Base-by-base conservation (phyloP, 1,140 invertebrate genomes). In the Leptonema lineaticorne region DNA sequence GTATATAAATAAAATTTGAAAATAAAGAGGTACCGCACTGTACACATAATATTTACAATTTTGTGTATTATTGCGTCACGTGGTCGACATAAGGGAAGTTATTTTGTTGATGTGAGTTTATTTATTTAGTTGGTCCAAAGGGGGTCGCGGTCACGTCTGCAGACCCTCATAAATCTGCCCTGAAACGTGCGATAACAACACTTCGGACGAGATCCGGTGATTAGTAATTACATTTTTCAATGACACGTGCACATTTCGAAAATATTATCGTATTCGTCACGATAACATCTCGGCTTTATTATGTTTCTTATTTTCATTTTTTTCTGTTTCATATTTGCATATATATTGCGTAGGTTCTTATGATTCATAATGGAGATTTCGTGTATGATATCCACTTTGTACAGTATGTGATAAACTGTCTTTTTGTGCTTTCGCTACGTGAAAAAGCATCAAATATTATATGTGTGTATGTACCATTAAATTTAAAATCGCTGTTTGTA, bases 181-280 rank as follows among this genome's bases (percentile, higher is more conserved):
- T 46, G 62, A 27, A 30, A 50, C 62, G 45, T 64, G 62, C 37
- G 62, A 64, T 64, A 64, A 64, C 62, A 64, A 64, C 41, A 64
- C 62, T 64, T 50, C 24, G 59, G 29, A 45, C 22, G 20, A 20
- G 59, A 37, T 64, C 41, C 62, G 26, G 62, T 50, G 62, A 64
- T 64, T 64, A 64, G 45, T 64, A 64, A 64, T 64, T 64, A 64
- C 62, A 64, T 50, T 64, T 64, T 64, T 64, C 59, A 62, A 62
- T 62, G 59, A 62, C 59, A 62, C 57, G 57, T 59, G 57, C 26
- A 20, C 53, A n/a, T 28, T 26, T 14, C 50, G 22, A 53, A 53
- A 53, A 20, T 22, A 24, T 16, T 16, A 9, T 24, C 24, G 1
- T 53, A 24, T 9, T 2, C 37, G 37, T 14, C 14, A 45, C 4